Evolutionary conservation across 2,888 invertebrate species (phyloP), one percentile per base, ranked within the genome.

Genomic region (Drosophila emarginata): DNA sequence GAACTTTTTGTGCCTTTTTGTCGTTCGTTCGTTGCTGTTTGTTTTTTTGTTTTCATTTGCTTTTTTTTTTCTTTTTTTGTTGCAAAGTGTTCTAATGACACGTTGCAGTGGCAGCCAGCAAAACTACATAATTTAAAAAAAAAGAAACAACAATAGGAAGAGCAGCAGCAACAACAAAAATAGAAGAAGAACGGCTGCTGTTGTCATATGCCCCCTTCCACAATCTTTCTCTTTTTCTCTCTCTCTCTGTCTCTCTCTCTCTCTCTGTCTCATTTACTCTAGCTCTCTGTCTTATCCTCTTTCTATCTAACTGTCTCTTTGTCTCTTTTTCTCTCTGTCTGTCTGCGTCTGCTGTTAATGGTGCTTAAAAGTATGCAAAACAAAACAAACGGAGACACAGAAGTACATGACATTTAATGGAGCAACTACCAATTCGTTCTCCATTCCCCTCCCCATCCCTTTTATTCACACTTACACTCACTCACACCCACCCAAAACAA

Each of bases 331-430:
- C 32, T 18, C 1, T 28, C n/a, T 52, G 51, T 26, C 23, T 32
- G 32, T 54, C 15, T 54, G 15, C 32, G 54, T 28, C 54, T 36
- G 15, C 68, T 78, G 76, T 74, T 76, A 76, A 78, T 78, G 78
- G 32, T 78, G 75, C 78, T 81, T 70, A 78, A 79, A 80, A 78
- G 81, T 80, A 76, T 80, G 81, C 80, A 72, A 75, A 74, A 71
- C 76, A 71, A 73, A 59, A 69, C 62, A 51, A 50, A 53, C 54
- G 36, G 54, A 61, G 58, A 36, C 54, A 40, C 57, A 52, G 52
- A 21, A 78, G 78, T 77, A 80, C 64, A 78, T 78, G 78, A 80
- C 78, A 78, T 72, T 80, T 80, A 80, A 80, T 78, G 75, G 80
- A 77, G 80, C 78, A 45, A 45, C 45, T 45, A 45, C 45, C 45